Conservation (phyloP, 1,140 invertebrate genomes). For the Heliconius eleuchia region DNA sequence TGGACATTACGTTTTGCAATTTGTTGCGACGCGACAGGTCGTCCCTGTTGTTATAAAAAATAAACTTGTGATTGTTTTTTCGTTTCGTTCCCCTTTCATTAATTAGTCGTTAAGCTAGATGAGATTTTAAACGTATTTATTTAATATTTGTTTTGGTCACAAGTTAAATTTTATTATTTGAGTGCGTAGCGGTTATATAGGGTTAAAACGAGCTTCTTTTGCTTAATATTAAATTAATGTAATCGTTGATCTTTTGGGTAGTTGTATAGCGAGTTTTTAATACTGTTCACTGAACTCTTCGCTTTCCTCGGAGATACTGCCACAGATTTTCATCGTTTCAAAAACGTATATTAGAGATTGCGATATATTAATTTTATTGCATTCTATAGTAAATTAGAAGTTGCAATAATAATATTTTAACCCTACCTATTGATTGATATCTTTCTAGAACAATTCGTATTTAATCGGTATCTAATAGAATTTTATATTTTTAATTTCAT, state of each 20-base stretch:
- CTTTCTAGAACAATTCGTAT: conserved; percentile 5
- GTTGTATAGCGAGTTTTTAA: conserved; percentile 19
- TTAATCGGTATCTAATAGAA: conserved; percentile 7
- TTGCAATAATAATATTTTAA: neutral
- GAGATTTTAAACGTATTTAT: conserved; percentile 67
- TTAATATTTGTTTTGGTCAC: conserved; percentile 52
- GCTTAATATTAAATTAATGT: conserved; percentile 20
- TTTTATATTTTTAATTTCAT: conserved; percentile 9
- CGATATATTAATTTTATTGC: neutral
- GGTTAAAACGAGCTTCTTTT: conserved; percentile 29
- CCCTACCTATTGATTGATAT: conserved; percentile 6
- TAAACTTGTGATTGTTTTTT: conserved; percentile 76
- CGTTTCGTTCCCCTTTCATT: conserved; percentile 76
- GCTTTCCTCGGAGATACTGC: conserved; percentile 27
- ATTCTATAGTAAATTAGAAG: neutral
- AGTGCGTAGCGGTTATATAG: conserved; percentile 12
- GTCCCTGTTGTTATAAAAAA: conserved; percentile 57
- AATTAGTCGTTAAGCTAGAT: conserved; percentile 75
- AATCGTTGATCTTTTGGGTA: conserved; percentile 18
- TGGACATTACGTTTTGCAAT: conserved; percentile 59
- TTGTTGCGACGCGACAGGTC: conserved; percentile 48
- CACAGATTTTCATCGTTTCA: conserved; percentile 26
- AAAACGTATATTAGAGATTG: conserved; percentile 8
- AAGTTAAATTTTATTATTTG: conserved; percentile 41
- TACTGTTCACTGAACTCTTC: conserved; percentile 18